Evolutionary conservation across 2,797 vertebrate genomes (phyloP).

Genomic region (Girardinus metallicus): DNA sequence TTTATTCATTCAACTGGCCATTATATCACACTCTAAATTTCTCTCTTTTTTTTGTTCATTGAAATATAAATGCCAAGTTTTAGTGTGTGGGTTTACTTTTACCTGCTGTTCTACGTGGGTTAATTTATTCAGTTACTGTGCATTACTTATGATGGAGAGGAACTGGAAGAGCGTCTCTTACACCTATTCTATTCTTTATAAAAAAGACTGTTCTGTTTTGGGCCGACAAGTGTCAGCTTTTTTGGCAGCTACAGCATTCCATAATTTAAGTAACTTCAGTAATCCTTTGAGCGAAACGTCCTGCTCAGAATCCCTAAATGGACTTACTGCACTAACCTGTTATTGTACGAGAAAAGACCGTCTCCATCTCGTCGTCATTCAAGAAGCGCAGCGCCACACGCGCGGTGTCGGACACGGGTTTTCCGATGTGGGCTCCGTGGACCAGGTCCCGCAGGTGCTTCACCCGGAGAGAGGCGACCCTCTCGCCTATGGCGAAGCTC

Average conservation of each 20-base stretch:
- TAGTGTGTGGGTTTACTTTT: background rate
- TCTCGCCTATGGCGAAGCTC: slow-evolving; percentile 92
- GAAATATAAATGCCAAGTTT: background rate
- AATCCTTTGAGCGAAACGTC: too few species aligned
- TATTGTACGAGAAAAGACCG: slow-evolving; percentile 84
- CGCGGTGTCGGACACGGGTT: slow-evolving; percentile 81
- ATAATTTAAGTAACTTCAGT: background rate
- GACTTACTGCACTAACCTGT: slow-evolving; percentile 70
- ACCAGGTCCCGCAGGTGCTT: slow-evolving; percentile 88
- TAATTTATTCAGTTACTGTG: background rate
- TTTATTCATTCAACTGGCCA: background rate
- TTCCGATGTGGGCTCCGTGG: slow-evolving; percentile 90
- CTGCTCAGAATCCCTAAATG: background rate
- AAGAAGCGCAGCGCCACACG: slow-evolving; percentile 85
- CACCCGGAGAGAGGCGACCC: slow-evolving; percentile 84
- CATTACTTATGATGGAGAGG: background rate
- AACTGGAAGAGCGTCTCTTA: background rate
- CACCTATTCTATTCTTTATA: background rate
- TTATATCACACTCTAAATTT: background rate
- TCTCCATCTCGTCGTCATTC: slow-evolving; percentile 83
- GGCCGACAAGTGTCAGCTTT: background rate
- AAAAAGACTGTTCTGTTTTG: background rate
- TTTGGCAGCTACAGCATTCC: background rate
- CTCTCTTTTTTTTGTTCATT: background rate
- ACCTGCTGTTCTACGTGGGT: background rate